These are phyloP conservation scores for Drosophila elegans DNA, from an alignment of 1,140 invertebrate species.

Conservation along the genomic window DNA sequence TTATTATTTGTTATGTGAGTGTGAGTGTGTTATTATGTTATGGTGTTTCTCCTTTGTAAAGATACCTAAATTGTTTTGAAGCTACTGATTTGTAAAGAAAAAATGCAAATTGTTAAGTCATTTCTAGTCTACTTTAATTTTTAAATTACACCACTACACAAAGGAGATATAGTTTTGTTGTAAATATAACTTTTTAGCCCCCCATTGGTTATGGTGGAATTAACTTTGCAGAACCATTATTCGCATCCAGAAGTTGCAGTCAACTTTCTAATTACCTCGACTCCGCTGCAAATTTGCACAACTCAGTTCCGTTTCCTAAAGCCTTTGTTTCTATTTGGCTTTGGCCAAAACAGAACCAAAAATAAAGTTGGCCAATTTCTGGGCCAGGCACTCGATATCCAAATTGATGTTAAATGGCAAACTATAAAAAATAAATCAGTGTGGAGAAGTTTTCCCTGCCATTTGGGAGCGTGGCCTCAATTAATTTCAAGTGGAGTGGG, in stretches of 20 bases:
- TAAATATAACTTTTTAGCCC: conserved; percentile 9
- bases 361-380: conserved; percentile 62
- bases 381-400: conserved; percentile 56
- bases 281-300: conserved; percentile 27
- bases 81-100: too few species aligned
- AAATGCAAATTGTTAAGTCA: neutral
- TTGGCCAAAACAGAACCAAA: conserved; percentile 32
- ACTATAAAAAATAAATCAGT: conserved; percentile 44
- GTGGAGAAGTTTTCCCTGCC: conserved; percentile 16
- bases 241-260: conserved; percentile 28
- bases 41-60: too few species aligned
- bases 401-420: conserved; percentile 59
- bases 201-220: conserved; percentile 14
- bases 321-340: conserved; percentile 46
- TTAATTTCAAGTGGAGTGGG: conserved; percentile 44
- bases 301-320: conserved; percentile 29
- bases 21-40: too few species aligned
- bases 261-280: conserved; percentile 60
- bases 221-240: conserved; percentile 32
- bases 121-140: neutral
- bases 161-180: conserved; percentile 1
- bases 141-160: neutral
- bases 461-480: conserved; percentile 59
- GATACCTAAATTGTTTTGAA: too few species aligned
- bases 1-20: too few species aligned